A percentile compares a stretch with the other conserved stretches of the same genome.
These are phyloP conservation scores for Papilio machaon DNA, from an alignment of 1,140 invertebrate species.

Conservation along the genomic window DNA sequence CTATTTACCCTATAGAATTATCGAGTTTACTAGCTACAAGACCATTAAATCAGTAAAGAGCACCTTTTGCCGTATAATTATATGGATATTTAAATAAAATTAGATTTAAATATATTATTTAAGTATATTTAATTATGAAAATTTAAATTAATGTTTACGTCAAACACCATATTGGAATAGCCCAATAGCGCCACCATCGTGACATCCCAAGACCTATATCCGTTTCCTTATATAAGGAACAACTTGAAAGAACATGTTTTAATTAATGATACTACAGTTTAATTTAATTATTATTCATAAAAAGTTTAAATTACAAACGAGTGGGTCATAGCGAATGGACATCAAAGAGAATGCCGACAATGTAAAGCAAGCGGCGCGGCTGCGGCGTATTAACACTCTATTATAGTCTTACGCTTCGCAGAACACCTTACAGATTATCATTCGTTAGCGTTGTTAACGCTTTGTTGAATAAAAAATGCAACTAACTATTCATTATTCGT, in stretches of 20 bases:
- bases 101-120: too few relatives aligned
- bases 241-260: background rate
- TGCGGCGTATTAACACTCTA: background rate
- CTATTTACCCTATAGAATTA: background rate
- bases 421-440: background rate
- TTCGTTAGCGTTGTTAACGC: background rate
- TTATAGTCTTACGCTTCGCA: background rate
- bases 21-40: background rate
- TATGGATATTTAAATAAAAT: background rate
- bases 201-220: too few relatives aligned
- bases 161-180: too few relatives aligned
- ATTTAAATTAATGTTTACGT: too few relatives aligned
- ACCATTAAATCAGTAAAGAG: background rate
- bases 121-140: too few relatives aligned
- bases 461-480: background rate
- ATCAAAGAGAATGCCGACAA: conserved; percentile 7
- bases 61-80: background rate
- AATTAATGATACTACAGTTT: background rate
- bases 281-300: background rate
- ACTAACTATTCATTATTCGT: background rate
- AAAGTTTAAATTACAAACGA: background rate
- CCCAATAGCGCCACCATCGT: too few relatives aligned
- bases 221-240: too few relatives aligned
- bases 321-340: background rate
- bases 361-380: background rate